Evolutionary conservation across 2,113 vertebrate genomes (phyloP).

Genomic region (Ptilonorhynchus violaceus): DNA sequence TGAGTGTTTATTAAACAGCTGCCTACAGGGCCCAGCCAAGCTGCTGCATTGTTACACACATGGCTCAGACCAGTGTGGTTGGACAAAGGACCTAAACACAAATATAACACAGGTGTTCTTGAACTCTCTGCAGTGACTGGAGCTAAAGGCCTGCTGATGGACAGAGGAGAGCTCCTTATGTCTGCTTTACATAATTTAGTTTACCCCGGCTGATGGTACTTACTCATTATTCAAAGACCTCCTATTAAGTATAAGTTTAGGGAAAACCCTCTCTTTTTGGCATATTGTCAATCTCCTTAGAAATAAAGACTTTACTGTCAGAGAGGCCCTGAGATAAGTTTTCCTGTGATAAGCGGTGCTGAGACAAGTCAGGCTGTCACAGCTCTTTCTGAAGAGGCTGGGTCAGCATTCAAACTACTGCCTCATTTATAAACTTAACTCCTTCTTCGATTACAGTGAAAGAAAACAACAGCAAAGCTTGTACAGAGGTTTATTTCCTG

Average conservation of each 20-base stretch:
- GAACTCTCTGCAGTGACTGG: neutral
- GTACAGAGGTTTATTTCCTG: conserved; percentile 52
- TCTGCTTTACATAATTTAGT: neutral
- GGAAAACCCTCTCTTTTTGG: neutral
- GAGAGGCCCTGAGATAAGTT: neutral
- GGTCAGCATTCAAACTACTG: neutral
- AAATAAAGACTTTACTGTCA: neutral
- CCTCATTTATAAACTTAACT: neutral
- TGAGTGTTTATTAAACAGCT: neutral
- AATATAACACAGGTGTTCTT: rapidly evolving
- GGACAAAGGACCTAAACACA: neutral
- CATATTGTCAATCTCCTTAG: neutral
- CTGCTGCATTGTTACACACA: neutral
- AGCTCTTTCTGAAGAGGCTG: neutral
- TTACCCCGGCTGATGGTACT: neutral
- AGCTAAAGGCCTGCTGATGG: neutral
- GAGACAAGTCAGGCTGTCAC: neutral
- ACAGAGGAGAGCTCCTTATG: neutral
- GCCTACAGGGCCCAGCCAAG: neutral
- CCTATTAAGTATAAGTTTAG: neutral
- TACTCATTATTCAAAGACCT: neutral
- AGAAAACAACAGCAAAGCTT: neutral
- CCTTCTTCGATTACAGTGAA: neutral
- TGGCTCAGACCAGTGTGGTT: neutral
- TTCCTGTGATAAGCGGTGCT: neutral